Conservation (phyloP, 2,113 vertebrate species). For the Sula dactylatra region DNA sequence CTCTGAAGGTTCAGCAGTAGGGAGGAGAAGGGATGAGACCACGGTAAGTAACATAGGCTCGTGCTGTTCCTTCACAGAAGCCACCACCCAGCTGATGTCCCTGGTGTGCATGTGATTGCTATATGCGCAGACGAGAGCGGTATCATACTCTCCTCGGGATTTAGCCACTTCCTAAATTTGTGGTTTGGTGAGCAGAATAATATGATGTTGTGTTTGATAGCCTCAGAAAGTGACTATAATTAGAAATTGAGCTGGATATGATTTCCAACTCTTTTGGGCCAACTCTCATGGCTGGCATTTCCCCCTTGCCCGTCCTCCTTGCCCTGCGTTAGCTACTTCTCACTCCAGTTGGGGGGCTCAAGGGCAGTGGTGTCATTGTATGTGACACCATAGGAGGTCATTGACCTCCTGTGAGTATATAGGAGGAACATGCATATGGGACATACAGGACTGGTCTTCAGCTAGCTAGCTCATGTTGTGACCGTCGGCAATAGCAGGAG, state of each 20-base stretch:
- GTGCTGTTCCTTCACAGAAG: not conserved
- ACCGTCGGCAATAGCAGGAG: not conserved
- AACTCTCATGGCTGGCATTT: not conserved
- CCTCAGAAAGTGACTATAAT: constrained; percentile 27
- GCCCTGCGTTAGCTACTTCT: not conserved
- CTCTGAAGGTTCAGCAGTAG: not conserved
- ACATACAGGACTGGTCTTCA: not conserved
- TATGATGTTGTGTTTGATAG: not conserved
- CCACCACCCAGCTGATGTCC: not conserved
- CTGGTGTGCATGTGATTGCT: not conserved
- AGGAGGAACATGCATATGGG: not conserved
- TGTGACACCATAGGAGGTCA: too few species aligned
- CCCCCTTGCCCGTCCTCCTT: not conserved
- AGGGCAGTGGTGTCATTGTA: not conserved
- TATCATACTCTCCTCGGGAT: constrained; percentile 8
- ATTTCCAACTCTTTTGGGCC: not conserved
- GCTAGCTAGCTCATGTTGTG: not conserved
- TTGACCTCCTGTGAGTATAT: not conserved
- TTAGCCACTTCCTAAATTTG: constrained; percentile 41
- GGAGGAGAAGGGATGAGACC: not conserved
- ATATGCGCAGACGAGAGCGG: not conserved
- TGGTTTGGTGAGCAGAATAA: constrained; percentile 22
- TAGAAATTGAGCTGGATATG: not conserved
- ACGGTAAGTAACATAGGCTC: not conserved
- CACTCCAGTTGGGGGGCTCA: not conserved